A percentile compares a stretch with the other conserved stretches of the same genome.
phyloP scores from a whole-genome alignment of 2,888 invertebrate genomes.

The Tenthredo mesomela region DNA sequence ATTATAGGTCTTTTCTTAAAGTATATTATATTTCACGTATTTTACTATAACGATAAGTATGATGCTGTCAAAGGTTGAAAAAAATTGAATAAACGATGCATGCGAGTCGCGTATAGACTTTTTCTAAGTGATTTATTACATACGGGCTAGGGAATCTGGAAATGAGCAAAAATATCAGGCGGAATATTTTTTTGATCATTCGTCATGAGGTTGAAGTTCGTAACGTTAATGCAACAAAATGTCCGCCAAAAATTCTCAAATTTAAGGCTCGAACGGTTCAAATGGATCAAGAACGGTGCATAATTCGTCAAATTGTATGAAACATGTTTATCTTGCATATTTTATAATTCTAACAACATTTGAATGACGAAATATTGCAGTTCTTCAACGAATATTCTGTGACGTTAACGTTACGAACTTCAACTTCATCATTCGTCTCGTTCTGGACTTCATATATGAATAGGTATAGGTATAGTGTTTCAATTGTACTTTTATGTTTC shows the following conservation, averaged over 20 bases:
- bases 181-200: neutral
- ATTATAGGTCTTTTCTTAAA: neutral
- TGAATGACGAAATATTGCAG: too few species aligned
- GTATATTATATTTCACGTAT: neutral
- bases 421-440: neutral
- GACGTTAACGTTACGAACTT: too few species aligned
- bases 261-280: too few species aligned
- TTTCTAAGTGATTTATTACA: neutral
- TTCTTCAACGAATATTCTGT: too few species aligned
- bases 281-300: too few species aligned
- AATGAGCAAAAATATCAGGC: neutral
- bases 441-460: neutral
- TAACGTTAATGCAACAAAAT: too few species aligned
- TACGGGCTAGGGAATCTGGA: neutral
- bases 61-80: neutral
- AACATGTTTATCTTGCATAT: too few species aligned
- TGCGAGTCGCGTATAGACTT: neutral
- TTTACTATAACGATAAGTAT: neutral
- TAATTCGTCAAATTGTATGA: too few species aligned
- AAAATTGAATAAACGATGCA: neutral
- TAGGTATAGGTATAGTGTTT: neutral
- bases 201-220: too few species aligned
- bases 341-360: too few species aligned
- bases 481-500: neutral
- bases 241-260: too few species aligned